phyloP scores from a whole-genome alignment of 1,140 invertebrate species.

The Pseudomyrmex sp. region DNA sequence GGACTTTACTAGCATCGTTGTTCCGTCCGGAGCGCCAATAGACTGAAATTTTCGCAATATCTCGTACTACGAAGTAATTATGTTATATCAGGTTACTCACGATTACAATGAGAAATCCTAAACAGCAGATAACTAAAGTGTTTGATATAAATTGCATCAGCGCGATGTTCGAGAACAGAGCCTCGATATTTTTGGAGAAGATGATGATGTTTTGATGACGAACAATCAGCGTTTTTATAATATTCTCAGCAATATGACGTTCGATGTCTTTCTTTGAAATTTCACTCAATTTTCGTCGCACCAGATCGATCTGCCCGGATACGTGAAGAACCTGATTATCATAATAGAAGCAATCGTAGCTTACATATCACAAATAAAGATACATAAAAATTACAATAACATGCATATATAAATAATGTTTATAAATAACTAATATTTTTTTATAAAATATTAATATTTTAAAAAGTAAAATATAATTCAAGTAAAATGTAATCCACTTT shows the following conservation, averaged over 20 bases:
- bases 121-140: constrained; percentile 55
- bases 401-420: no score
- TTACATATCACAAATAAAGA: no score
- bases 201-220: constrained; percentile 54
- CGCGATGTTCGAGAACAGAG: constrained; percentile 56
- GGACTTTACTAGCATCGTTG: constrained; percentile 14
- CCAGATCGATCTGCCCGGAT: constrained; percentile 59
- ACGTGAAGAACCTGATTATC: constrained; percentile 58
- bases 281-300: constrained; percentile 28
- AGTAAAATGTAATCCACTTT: no score
- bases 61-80: background rate
- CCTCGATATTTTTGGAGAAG: constrained; percentile 53
- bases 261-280: background rate
- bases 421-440: no score
- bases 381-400: no score
- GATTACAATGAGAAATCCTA: constrained; percentile 45
- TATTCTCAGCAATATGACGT: background rate
- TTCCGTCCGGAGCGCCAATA: background rate
- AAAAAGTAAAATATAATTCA: no score
- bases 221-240: no score
- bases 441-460: no score
- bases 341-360: no score
- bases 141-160: constrained; percentile 61
- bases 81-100: background rate
- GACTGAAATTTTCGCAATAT: background rate